Evolutionary conservation across 2,888 invertebrate species (phyloP).

Genomic region (Cantharis lateralis): DNA sequence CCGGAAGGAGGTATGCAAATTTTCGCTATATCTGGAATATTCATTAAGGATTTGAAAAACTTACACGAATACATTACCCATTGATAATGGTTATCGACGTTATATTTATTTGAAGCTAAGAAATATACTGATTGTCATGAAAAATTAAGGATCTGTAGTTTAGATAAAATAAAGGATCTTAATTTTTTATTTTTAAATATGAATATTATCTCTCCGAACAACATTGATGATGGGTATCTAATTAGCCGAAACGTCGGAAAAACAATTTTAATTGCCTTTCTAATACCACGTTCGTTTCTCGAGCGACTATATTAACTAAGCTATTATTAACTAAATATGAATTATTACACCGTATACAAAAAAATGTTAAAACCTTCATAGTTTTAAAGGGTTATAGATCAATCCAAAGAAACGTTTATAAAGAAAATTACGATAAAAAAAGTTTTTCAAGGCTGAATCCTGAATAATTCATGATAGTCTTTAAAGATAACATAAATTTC

Average conservation of each 20-base stretch:
- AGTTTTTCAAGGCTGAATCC: not conserved
- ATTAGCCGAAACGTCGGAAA: no score
- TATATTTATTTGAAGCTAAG: not conserved
- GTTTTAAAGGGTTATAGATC: not conserved
- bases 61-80: not conserved
- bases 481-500: not conserved
- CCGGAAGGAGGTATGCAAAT: conserved; percentile 19
- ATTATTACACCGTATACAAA: not conserved
- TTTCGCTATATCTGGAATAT: not conserved
- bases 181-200: no score
- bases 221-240: no score
- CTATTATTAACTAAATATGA: no score
- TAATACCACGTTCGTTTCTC: no score
- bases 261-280: no score
- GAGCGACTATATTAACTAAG: no score
- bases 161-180: no score
- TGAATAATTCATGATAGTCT: not conserved
- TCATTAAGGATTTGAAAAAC: not conserved
- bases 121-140: not conserved
- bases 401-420: not conserved
- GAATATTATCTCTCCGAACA: no score
- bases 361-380: not conserved
- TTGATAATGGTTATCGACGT: not conserved
- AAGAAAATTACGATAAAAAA: not conserved
- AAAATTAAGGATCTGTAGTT: no score